Percentiles rank a stretch among this genome's conserved stretches.
phyloP scores from a whole-genome alignment of 2,797 vertebrate species.

The Danio tinwini region DNA sequence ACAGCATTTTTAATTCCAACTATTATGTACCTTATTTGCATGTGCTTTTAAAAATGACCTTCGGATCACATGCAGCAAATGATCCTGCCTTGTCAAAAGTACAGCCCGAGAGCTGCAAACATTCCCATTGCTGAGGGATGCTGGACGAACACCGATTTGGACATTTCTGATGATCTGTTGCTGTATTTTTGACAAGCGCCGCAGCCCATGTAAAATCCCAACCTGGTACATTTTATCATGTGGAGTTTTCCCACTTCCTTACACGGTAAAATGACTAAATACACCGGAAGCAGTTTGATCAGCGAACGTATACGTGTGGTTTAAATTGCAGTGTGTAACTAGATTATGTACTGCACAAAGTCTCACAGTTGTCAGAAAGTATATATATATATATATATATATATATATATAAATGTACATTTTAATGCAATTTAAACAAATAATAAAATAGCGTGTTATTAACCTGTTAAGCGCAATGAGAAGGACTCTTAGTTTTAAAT shows the following conservation, averaged over 20 bases:
- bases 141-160: background rate
- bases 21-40: slow-evolving; percentile 28
- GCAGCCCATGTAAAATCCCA: slow-evolving; percentile 5
- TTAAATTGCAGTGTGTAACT: background rate
- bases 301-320: background rate
- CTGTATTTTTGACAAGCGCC: slow-evolving; percentile 16
- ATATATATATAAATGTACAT: background rate
- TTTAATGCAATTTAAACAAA: background rate
- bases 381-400: background rate
- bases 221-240: slow-evolving; percentile 39
- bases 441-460: background rate
- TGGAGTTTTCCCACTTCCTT: background rate
- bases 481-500: slow-evolving; percentile 28
- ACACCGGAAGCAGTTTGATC: slow-evolving; percentile 20
- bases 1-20: background rate
- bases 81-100: background rate
- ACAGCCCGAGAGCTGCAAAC: background rate
- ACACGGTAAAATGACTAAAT: background rate
- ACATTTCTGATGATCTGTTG: slow-evolving; percentile 16
- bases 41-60: slow-evolving; percentile 38
- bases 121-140: background rate
- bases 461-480: background rate
- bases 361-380: background rate
- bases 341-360: background rate
- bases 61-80: background rate